phyloP scores from a whole-genome alignment of 2,797 vertebrate genomes.

The Acanthopagrus latus region DNA sequence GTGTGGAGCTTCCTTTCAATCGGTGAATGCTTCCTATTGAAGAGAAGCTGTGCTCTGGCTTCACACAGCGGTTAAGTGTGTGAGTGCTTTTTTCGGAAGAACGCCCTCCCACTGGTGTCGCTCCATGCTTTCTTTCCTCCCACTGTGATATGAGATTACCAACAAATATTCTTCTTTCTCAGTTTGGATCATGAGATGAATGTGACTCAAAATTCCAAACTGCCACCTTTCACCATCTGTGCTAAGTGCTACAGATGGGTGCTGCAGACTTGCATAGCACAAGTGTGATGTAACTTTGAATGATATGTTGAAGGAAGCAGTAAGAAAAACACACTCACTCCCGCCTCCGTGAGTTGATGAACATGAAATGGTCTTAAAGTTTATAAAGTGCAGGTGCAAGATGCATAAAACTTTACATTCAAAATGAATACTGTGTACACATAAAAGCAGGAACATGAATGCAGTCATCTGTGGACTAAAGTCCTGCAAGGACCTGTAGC shows the following conservation, averaged over 20 bases:
- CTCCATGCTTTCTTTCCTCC: constrained; percentile 40
- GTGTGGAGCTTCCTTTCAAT: constrained; percentile 33
- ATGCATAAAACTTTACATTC: background rate
- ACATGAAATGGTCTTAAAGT: background rate
- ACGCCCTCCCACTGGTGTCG: constrained; percentile 28
- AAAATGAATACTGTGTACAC: background rate
- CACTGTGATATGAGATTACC: constrained; percentile 36
- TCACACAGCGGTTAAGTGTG: constrained; percentile 22
- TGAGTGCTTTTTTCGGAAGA: constrained; percentile 29
- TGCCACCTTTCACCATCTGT: constrained; percentile 56
- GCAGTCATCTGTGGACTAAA: background rate
- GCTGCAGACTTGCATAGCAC: constrained; percentile 23
- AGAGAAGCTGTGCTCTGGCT: constrained; percentile 42
- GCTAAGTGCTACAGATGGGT: constrained; percentile 48
- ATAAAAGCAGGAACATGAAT: background rate
- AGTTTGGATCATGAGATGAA: constrained; percentile 33
- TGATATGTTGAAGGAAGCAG: constrained; percentile 36
- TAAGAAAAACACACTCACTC: constrained; percentile 32
- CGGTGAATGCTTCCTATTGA: constrained; percentile 44
- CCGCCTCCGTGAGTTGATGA: background rate
- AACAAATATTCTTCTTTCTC: constrained; percentile 27
- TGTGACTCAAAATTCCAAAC: constrained; percentile 46
- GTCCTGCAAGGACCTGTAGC: background rate
- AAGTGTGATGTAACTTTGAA: constrained; percentile 45
- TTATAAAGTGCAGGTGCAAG: background rate